A percentile compares a stretch with the other conserved stretches of the same genome.
Evolutionary conservation across 2,113 vertebrate genomes (phyloP).

Genomic region (Greenwoodochromis staneri): DNA sequence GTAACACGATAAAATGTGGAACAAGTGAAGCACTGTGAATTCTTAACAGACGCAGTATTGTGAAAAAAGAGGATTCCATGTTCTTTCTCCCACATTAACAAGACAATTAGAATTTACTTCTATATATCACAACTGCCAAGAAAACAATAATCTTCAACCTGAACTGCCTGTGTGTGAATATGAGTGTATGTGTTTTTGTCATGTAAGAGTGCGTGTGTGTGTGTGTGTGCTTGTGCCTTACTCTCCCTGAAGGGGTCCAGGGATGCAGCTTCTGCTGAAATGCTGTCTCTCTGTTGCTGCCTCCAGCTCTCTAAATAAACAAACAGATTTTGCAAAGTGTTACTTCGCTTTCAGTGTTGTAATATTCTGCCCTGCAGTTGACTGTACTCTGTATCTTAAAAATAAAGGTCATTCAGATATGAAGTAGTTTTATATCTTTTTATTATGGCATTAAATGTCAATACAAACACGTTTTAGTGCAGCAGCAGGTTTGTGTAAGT

Average conservation of each 20-base stretch:
- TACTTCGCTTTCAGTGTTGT: background rate
- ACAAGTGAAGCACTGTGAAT: background rate
- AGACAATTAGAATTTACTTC: background rate
- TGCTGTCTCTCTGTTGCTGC: slow-evolving; percentile 70
- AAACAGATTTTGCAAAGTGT: background rate
- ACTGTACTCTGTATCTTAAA: background rate
- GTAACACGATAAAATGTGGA: background rate
- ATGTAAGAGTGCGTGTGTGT: background rate
- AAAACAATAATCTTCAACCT: background rate
- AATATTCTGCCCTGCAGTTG: background rate
- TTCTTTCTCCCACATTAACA: background rate
- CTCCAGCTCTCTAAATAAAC: slow-evolving; percentile 70
- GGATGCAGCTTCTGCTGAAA: slow-evolving; percentile 79
- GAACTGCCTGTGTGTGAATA: background rate
- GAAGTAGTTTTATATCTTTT: background rate
- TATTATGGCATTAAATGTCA: background rate
- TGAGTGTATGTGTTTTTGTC: background rate
- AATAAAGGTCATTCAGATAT: background rate
- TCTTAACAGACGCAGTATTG: background rate
- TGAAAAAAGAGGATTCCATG: background rate
- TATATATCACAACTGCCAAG: background rate
- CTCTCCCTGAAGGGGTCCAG: slow-evolving; percentile 92
- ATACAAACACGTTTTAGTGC: background rate
- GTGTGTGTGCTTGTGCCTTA: slow-evolving; percentile 42
- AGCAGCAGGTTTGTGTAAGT: background rate